Evolutionary conservation across 2,888 invertebrate genomes (phyloP).

Genomic region (Drosophila glabriapex): DNA sequence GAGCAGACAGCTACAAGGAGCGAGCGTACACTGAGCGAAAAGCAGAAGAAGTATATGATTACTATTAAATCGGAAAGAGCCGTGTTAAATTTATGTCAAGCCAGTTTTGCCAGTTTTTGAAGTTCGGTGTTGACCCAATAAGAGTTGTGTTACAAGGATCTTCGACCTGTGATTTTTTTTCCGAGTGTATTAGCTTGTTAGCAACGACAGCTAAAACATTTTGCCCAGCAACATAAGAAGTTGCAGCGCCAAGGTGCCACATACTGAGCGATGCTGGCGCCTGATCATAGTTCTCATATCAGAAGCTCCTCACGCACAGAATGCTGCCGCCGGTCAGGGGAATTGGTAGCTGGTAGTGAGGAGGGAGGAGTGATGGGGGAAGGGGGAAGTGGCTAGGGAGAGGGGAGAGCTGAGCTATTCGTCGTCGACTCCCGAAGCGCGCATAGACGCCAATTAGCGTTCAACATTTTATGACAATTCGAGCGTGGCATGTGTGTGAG

Average conservation of each 20-base stretch:
- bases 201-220: constrained; percentile 35
- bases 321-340: constrained; percentile 14
- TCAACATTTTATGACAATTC: constrained; percentile 82
- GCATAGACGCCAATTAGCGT: constrained; percentile 80
- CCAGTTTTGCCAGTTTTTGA: background rate
- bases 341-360: background rate
- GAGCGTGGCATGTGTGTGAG: constrained; percentile 60
- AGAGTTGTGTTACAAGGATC: background rate
- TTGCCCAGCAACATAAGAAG: constrained; percentile 54
- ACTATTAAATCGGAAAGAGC: background rate
- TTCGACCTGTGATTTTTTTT: too few relatives aligned
- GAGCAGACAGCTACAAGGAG: constrained; percentile 2
- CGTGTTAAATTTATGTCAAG: background rate
- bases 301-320: constrained; percentile 68
- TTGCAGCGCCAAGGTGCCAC: constrained; percentile 64
- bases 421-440: constrained; percentile 51
- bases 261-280: constrained; percentile 50
- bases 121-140: background rate
- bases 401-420: constrained; percentile 5
- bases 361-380: background rate
- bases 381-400: background rate
- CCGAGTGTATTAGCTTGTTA: constrained; percentile 57
- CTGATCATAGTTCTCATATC: constrained; percentile 27
- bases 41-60: background rate
- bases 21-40: constrained; percentile 11